Base-by-base conservation (phyloP, 2,797 vertebrate genomes). In the Pithecia hirsuta region DNA sequence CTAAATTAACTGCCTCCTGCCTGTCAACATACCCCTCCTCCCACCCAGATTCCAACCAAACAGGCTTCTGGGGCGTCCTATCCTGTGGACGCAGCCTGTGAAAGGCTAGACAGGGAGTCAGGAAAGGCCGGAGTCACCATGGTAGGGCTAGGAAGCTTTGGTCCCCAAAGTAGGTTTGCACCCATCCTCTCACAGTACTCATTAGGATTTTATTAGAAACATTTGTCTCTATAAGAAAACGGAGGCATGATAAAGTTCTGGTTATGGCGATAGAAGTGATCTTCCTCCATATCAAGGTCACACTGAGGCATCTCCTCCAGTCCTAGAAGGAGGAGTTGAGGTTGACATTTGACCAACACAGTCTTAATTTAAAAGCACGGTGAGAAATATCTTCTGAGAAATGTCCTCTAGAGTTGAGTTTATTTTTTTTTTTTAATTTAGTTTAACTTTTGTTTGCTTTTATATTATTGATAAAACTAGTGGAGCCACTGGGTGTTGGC, bases 361-460 rank as follows among this genome's bases (percentile, higher is more conserved):
- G 52, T 28, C 50, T 83, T 26, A 76, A 36, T 93, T 90, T 93
- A 89, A 96, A 93, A 95, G 6, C 17, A 94, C n/a, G 36, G 3
- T 83, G 78, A 95, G n/a, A 72, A 97, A 84, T 84, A 33, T 74
- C 46, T 76, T 95, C 39, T 83, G 13, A 79, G 36, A 22, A 55
- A 55, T 55, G 36, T 86, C 28, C 28, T 88, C 64, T 82, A 57
- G 57, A 8, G 19, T 93, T 83, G 33, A 91, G 59, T 0, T 70
- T 48, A 59, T 26, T 76, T 74, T 39, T 44, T 39, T 46, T 44
- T 39, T 46, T 15, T 57, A 75, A 41, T n/a, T 48, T 79, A 72
- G 33, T 26, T 83, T 44, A 78, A 36, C 36, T 88, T 87, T 67
- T 96, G 24, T 91, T 93, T 64, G 41, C 88, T 92, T 91, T 36